These are phyloP conservation scores for Stenotaenia linearis DNA, from an alignment of 2,888 invertebrate species.

Conservation along the genomic window DNA sequence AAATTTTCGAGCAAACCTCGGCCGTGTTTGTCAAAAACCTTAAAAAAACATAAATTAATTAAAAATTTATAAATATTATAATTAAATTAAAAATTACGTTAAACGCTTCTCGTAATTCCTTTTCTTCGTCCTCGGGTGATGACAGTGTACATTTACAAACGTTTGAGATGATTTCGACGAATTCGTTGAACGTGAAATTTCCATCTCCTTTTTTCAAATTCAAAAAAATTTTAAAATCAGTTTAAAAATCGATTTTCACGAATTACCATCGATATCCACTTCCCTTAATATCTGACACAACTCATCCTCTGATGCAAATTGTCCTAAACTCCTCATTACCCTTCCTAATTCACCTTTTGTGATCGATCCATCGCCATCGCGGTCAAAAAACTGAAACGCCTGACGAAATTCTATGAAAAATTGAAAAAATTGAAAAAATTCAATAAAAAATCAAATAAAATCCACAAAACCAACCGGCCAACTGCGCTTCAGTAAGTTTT, in stretches of 20 bases:
- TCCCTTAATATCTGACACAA: constrained; percentile 67
- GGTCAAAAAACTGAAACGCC: constrained; percentile 79
- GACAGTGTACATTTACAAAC: constrained; percentile 40
- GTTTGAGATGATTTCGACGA: constrained; percentile 44
- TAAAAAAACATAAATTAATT: constrained; percentile 39
- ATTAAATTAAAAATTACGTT: constrained; percentile 53
- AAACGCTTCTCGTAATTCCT: constrained; percentile 66
- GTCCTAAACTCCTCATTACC: constrained; percentile 78
- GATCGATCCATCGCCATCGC: constrained; percentile 80
- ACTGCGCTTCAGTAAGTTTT: not conserved
- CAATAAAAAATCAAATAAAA: not conserved
- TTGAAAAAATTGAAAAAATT: not conserved
- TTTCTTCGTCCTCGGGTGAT: constrained; percentile 44
- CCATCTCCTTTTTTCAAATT: constrained; percentile 41
- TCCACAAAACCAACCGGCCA: not conserved
- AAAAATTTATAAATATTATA: not conserved
- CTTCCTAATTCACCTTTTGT: constrained; percentile 79
- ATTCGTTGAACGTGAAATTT: constrained; percentile 44
- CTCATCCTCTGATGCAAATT: constrained; percentile 80
- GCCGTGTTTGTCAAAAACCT: constrained; percentile 80
- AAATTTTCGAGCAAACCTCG: constrained; percentile 54
- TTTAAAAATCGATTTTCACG: not conserved
- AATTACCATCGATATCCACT: constrained; percentile 36
- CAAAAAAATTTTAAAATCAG: no score
- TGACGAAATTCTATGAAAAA: constrained; percentile 48